Percentiles rank a stretch among this genome's conserved stretches.
Evolutionary conservation across 2,888 invertebrate genomes (phyloP).

Genomic region (Meta bourneti): DNA sequence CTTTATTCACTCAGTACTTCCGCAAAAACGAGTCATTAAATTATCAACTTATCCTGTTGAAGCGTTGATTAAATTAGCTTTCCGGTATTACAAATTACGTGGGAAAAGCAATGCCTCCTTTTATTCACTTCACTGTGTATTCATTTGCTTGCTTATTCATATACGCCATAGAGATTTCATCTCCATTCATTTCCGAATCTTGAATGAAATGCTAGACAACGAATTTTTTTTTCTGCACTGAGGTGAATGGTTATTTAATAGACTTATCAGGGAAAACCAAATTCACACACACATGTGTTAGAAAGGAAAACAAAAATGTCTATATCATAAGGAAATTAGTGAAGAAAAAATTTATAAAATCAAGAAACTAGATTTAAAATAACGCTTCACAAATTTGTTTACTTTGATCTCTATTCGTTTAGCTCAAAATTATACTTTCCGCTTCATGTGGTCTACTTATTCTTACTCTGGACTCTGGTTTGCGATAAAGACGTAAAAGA

Average conservation of each 20-base stretch:
- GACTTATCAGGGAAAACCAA: not conserved
- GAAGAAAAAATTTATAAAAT: too few species aligned
- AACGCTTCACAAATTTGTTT: too few species aligned
- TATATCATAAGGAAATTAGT: too few species aligned
- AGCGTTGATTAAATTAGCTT: conserved; percentile 11
- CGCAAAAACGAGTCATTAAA: not conserved
- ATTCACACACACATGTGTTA: too few species aligned
- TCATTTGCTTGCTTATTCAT: not conserved
- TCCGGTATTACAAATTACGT: conserved; percentile 21
- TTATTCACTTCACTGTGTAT: not conserved
- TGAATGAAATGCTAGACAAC: not conserved
- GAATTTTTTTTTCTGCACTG: not conserved
- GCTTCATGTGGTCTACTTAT: too few species aligned
- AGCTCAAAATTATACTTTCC: too few species aligned
- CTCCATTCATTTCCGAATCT: not conserved
- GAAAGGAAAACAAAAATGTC: too few species aligned
- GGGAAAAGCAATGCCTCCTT: not conserved
- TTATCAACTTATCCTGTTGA: conserved; percentile 4
- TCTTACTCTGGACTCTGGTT: too few species aligned
- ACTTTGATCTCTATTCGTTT: too few species aligned
- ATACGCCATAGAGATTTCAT: not conserved
- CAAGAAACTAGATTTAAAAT: too few species aligned
- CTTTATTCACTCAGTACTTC: not conserved
- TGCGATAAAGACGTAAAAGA: too few species aligned
- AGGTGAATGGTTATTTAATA: not conserved